Conservation (phyloP, 2,797 vertebrate genomes). For the Salmo trutta region DNA sequence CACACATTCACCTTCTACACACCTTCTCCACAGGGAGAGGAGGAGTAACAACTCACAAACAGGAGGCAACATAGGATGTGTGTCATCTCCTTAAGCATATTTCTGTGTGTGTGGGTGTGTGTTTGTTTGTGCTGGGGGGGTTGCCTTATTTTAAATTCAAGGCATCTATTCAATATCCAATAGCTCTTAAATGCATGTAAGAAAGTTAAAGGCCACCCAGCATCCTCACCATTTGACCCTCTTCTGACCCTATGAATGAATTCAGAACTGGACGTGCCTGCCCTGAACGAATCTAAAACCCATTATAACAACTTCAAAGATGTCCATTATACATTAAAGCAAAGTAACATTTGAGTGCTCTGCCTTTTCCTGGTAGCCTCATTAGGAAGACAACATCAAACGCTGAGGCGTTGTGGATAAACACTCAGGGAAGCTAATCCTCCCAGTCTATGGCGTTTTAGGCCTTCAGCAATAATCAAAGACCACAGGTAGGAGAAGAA, state of each 20-base stretch:
- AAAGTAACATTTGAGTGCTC: constrained; percentile 39
- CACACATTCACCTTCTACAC: background rate
- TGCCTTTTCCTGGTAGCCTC: constrained; percentile 50
- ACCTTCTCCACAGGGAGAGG: background rate
- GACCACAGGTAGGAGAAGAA: constrained; percentile 64
- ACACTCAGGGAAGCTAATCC: constrained; percentile 60
- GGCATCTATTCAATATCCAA: constrained; percentile 22
- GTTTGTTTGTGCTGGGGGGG: background rate
- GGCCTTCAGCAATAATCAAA: constrained; percentile 63
- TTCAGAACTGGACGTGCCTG: constrained; percentile 43
- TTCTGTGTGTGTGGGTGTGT: constrained; percentile 9
- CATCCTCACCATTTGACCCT: constrained; percentile 43
- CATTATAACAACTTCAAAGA: constrained; percentile 48
- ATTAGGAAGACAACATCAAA: constrained; percentile 66
- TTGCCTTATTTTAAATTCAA: background rate
- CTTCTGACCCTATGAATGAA: constrained; percentile 31
- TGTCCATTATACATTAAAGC: constrained; percentile 32
- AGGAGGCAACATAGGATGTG: constrained; percentile 10
- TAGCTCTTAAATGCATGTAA: constrained; percentile 35
- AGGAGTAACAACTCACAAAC: background rate
- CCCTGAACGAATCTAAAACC: constrained; percentile 1
- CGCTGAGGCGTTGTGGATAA: constrained; percentile 24
- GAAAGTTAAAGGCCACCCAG: constrained; percentile 25
- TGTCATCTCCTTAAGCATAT: constrained; percentile 7
- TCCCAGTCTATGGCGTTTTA: constrained; percentile 32